phyloP scores from a whole-genome alignment of 1,140 invertebrate species.

The Dolichoris vasculosae region DNA sequence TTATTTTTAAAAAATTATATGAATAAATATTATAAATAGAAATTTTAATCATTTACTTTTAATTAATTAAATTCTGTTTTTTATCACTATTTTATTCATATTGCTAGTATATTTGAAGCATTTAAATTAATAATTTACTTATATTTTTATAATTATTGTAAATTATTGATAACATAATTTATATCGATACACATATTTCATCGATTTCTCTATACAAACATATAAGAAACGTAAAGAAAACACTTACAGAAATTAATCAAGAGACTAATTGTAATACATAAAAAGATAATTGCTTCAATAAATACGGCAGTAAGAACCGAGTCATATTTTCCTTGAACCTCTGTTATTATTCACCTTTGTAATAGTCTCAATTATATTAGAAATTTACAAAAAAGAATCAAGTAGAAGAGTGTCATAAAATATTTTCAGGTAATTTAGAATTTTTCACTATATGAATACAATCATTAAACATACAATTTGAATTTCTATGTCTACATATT shows the following conservation, averaged over 20 bases:
- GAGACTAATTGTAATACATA: background rate
- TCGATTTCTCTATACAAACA: background rate
- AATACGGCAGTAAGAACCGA: background rate
- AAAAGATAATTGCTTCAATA: background rate
- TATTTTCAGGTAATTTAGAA: background rate
- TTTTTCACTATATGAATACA: background rate
- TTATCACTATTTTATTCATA: too few relatives aligned
- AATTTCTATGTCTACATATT: too few relatives aligned
- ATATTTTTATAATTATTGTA: too few relatives aligned
- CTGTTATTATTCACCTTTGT: background rate
- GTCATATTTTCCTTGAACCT: background rate
- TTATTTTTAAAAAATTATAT: too few relatives aligned
- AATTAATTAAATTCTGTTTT: too few relatives aligned
- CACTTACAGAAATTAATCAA: constrained; percentile 24
- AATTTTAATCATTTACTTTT: too few relatives aligned
- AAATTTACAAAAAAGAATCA: background rate
- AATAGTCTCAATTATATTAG: background rate
- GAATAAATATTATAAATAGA: too few relatives aligned
- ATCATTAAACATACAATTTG: too few relatives aligned
- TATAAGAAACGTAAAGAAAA: background rate
- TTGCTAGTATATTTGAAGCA: too few relatives aligned
- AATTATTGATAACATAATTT: too few relatives aligned
- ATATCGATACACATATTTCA: background rate
- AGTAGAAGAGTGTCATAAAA: background rate
- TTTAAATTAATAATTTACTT: too few relatives aligned